Evolutionary conservation across 2,888 invertebrate species (phyloP).

Genomic region (Platynereis dumerilii): DNA sequence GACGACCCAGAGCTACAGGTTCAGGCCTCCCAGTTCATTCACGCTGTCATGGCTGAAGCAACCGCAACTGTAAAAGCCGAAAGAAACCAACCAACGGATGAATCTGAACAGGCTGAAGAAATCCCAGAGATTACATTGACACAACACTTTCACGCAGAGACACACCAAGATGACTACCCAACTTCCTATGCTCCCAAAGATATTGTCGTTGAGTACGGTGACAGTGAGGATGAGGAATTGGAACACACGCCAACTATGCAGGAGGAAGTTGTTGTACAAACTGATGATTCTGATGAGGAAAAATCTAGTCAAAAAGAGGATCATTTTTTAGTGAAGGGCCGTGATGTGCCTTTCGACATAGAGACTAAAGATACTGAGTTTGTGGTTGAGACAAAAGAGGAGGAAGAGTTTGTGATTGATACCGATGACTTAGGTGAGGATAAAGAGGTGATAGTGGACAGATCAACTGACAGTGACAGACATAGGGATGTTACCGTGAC

Average conservation of each 20-base stretch:
- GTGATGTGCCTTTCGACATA: conserved; percentile 14
- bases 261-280: background rate
- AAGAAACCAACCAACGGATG: background rate
- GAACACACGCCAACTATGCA: background rate
- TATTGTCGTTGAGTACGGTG: conserved; percentile 52
- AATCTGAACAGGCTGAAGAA: conserved; percentile 46
- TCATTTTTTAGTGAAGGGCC: conserved; percentile 31
- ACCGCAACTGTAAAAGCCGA: conserved; percentile 40
- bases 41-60: conserved; percentile 54
- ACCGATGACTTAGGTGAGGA: background rate
- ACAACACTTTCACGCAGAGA: conserved; percentile 66
- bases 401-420: conserved; percentile 1
- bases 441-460: background rate
- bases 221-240: conserved; percentile 36
- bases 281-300: conserved; percentile 5
- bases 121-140: conserved; percentile 73
- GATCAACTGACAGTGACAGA: background rate
- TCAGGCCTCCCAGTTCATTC: conserved; percentile 54
- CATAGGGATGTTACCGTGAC: conserved; percentile 15
- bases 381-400: no score
- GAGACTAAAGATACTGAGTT: conserved; percentile 22
- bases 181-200: conserved; percentile 60
- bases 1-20: conserved; percentile 42
- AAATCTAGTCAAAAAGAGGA: conserved; percentile 8
- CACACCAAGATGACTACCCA: conserved; percentile 45